Evolutionary conservation across 2,888 invertebrate genomes (phyloP), one percentile per base, ranked within the genome.

Genomic region (Theretra japonica): DNA sequence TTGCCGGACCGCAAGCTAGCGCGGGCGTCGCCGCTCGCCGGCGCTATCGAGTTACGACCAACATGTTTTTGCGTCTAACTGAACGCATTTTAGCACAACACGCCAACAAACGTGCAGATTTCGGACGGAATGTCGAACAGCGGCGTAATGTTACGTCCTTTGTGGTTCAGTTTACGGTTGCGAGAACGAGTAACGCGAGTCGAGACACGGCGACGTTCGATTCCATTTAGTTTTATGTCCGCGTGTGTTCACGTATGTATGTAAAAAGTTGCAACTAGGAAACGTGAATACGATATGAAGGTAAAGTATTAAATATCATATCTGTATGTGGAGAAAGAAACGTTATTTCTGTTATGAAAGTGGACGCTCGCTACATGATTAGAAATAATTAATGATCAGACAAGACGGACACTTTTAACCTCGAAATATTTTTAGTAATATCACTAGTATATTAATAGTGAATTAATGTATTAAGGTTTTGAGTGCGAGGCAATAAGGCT

Each of bases 1-100:
- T 87, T 83, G 78, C n/a, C 83, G 75, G 80, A 88, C 89, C 89
- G 83, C 90, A 88, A 85, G 83, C 82, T 82, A 79, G 82, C 80
- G 33, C 56, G 62, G 33, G 53, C 33, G 50, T 60, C 60, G 6
- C 50, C 28, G 41, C 8, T 28, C 70, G 30, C 50, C 53, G 53
- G n/a, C 33, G 11, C 33, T 71, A 65, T 65, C 62, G 11, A 17
- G 41, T 65, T 65, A 56, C 53, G 56, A 65, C 70, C 33, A 23
- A 65, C 50, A 71, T 30, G 21, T 41, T 65, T 71, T 41, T 71
- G 56, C 70, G 19, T 56, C 53, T 56, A 53, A 65, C 62, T 65
- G 23, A 19, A 33, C n/a, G 28, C 8, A 30, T 69, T 69, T 53
- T 15, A 56, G 56, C 68, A 56, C 53, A 62, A 56, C 21, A 56